Conservation (phyloP, 2,113 vertebrate species). For the Etheostoma spectabile region DNA sequence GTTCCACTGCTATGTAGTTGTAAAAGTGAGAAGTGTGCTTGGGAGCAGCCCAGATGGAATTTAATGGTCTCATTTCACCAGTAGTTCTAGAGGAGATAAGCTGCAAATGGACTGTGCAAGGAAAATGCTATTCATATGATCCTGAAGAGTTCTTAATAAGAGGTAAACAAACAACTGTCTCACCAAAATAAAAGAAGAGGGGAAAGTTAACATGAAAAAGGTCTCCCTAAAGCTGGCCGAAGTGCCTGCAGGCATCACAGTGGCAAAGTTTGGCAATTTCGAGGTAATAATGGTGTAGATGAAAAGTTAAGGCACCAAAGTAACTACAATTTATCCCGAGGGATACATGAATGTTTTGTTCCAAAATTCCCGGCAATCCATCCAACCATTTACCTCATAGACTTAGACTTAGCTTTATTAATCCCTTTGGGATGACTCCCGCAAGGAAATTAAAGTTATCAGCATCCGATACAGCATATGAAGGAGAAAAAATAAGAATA, state of each 20-base stretch:
- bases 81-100: conserved; percentile 31
- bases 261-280: not conserved
- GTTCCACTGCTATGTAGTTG: conserved; percentile 46
- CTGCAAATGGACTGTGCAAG: conserved; percentile 11
- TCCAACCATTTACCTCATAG: not conserved
- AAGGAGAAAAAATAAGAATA: too few relatives aligned
- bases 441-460: too few relatives aligned
- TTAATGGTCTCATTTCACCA: conserved; percentile 35
- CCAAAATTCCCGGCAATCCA: not conserved
- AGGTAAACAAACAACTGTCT: not conserved
- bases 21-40: conserved; percentile 71
- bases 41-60: conserved; percentile 32
- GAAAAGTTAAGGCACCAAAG: not conserved
- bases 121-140: conserved; percentile 12
- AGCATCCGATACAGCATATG: too few relatives aligned
- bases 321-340: not conserved
- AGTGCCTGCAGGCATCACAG: conserved; percentile 6
- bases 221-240: not conserved
- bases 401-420: too few relatives aligned
- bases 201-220: not conserved
- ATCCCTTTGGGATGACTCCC: too few relatives aligned
- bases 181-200: not conserved
- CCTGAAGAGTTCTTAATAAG: not conserved
- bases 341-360: not conserved
- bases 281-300: not conserved